Conservation (phyloP, 2,113 vertebrate genomes). For the Typhlomys cinereus region DNA sequence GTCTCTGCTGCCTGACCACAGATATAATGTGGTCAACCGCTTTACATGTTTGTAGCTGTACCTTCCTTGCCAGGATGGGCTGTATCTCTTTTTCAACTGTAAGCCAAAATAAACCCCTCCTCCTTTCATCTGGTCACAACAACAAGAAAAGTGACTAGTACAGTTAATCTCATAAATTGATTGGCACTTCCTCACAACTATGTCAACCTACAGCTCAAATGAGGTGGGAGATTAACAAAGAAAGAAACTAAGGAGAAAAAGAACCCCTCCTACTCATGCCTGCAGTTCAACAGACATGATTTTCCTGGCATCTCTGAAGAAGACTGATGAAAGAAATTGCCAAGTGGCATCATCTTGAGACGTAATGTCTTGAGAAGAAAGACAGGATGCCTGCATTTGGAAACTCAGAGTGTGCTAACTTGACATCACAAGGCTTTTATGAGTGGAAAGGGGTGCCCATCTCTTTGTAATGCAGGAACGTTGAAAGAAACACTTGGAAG, state of each 20-base stretch:
- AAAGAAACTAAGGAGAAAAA: background rate
- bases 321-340: background rate
- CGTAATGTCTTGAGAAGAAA: background rate
- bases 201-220: background rate
- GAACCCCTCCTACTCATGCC: background rate
- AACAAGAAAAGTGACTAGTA: too few relatives aligned
- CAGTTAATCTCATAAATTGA: background rate
- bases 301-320: background rate
- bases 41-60: too few relatives aligned
- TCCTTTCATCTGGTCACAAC: too few relatives aligned
- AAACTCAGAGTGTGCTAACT: background rate
- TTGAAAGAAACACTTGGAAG: slow-evolving; percentile 30
- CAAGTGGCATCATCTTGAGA: background rate
- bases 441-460: background rate
- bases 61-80: too few relatives aligned
- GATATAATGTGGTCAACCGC: too few relatives aligned
- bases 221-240: background rate
- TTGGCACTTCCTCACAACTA: background rate
- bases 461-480: background rate
- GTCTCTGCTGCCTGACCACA: too few relatives aligned
- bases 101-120: too few relatives aligned
- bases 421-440: background rate
- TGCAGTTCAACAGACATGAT: background rate
- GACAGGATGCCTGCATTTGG: background rate
- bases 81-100: too few relatives aligned